Percentiles rank a stretch among this genome's conserved stretches.
phyloP scores from a whole-genome alignment of 2,888 invertebrate genomes.

The Sthenelais limicola region DNA sequence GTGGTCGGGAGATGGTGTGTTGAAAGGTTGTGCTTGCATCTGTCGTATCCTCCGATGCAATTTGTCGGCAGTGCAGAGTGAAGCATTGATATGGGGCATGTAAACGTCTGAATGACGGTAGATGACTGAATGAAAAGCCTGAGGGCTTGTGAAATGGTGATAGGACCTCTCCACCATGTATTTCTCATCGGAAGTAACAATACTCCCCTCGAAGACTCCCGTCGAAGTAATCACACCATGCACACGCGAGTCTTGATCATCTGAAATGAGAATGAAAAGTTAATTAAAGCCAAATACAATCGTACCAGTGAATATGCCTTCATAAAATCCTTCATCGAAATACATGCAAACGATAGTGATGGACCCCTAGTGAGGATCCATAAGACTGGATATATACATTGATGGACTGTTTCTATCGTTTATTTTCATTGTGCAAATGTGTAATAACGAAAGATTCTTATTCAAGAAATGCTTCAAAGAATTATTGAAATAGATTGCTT shows the following conservation, averaged over 20 bases:
- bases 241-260: conserved; percentile 77
- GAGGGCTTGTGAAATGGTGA: conserved; percentile 82
- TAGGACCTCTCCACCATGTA: conserved; percentile 94
- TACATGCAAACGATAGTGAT: too few relatives aligned
- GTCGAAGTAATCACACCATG: conserved; percentile 89
- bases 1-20: too few relatives aligned
- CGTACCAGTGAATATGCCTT: not conserved
- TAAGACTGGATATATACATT: too few relatives aligned
- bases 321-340: too few relatives aligned
- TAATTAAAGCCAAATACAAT: not conserved
- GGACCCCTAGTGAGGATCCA: too few relatives aligned
- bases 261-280: conserved; percentile 32
- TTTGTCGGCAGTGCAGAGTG: conserved; percentile 55
- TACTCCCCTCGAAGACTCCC: conserved; percentile 91
- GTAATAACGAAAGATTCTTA: too few relatives aligned
- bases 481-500: too few relatives aligned
- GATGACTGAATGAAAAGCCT: conserved; percentile 90
- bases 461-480: too few relatives aligned
- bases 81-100: conserved; percentile 68
- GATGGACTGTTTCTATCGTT: too few relatives aligned
- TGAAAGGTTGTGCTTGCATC: too few relatives aligned
- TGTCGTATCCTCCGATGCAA: conserved; percentile 54
- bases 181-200: conserved; percentile 77
- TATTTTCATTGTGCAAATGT: too few relatives aligned
- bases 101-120: conserved; percentile 91